phyloP scores from a whole-genome alignment of 2,888 invertebrate genomes.

The Chrysotoxum bicinctum region DNA sequence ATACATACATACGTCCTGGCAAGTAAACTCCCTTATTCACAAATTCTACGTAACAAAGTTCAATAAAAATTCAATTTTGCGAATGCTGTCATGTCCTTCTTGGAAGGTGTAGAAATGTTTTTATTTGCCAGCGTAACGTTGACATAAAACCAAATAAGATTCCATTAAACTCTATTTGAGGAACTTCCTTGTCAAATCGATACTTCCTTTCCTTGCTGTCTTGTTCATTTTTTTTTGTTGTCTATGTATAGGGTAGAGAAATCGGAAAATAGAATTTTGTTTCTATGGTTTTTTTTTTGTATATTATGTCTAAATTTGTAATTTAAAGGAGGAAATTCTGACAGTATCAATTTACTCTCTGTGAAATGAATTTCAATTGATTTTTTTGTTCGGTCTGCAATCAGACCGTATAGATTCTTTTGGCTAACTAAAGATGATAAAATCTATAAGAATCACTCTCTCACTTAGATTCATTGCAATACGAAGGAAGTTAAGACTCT shows the following conservation, averaged over 20 bases:
- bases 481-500: too few relatives aligned
- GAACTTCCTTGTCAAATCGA: conserved; percentile 2
- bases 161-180: conserved; percentile 10
- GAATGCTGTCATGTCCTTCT: neutral
- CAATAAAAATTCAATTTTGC: conserved; percentile 25
- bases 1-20: neutral
- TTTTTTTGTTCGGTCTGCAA: too few relatives aligned
- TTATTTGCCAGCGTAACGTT: neutral
- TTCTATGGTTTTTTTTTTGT: neutral
- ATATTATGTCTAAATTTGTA: too few relatives aligned
- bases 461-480: too few relatives aligned
- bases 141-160: conserved; percentile 12
- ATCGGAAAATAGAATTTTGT: too few relatives aligned
- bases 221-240: neutral
- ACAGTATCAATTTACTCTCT: too few relatives aligned
- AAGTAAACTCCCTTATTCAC: neutral
- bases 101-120: neutral
- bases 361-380: too few relatives aligned
- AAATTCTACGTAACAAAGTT: neutral
- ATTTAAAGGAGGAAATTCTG: too few relatives aligned
- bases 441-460: too few relatives aligned
- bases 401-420: too few relatives aligned
- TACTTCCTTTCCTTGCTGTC: neutral
- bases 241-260: too few relatives aligned
- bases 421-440: too few relatives aligned